phyloP scores from a whole-genome alignment of 2,888 invertebrate genomes.

The Heliconius ethilla region DNA sequence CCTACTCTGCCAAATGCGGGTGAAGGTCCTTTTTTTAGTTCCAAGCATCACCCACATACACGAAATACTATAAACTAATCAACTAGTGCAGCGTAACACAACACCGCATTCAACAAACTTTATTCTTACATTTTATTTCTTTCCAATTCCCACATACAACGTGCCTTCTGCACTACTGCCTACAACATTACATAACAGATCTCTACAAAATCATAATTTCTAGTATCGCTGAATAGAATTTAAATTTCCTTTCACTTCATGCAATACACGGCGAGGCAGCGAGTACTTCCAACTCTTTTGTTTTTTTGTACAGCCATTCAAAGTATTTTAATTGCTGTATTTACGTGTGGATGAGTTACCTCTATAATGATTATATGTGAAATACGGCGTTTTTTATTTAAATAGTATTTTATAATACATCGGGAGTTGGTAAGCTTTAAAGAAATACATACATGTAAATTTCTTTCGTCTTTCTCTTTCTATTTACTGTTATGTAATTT shows the following conservation, averaged over 20 bases:
- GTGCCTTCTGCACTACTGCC: background rate
- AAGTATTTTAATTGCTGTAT: conserved; percentile 20
- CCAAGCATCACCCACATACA: no score
- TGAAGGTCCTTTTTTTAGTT: no score
- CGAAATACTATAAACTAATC: no score
- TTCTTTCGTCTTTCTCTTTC: background rate
- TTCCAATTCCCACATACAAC: background rate
- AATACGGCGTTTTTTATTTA: background rate
- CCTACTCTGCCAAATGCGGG: no score
- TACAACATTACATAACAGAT: conserved; percentile 8
- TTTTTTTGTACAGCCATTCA: conserved; percentile 24
- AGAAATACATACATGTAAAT: background rate
- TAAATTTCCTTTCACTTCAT: conserved; percentile 34
- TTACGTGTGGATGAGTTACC: conserved; percentile 11
- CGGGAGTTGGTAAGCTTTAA: background rate
- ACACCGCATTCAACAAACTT: background rate
- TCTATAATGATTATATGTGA: background rate
- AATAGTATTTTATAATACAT: background rate
- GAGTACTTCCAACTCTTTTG: conserved; percentile 16
- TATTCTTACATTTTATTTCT: background rate
- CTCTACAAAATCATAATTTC: conserved; percentile 6
- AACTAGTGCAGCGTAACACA: no score
- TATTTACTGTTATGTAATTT: background rate
- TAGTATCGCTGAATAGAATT: conserved; percentile 31
- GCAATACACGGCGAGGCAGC: conserved; percentile 19